Evolutionary conservation across 2,797 vertebrate genomes (phyloP).

Genomic region (Perdix hodgsoniae): DNA sequence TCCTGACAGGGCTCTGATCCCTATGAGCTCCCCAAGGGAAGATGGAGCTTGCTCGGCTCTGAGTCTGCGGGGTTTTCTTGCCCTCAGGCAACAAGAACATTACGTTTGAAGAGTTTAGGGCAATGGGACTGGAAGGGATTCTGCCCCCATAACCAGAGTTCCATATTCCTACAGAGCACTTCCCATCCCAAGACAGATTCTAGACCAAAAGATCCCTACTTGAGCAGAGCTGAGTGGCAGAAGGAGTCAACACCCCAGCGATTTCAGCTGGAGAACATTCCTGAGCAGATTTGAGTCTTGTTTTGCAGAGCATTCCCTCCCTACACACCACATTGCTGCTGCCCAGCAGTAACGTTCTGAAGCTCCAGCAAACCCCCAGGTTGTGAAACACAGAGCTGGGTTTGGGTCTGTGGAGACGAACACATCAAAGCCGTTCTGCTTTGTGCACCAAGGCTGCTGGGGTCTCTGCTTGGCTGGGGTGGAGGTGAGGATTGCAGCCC

Average conservation of each 20-base stretch:
- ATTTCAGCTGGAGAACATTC: constrained; percentile 15
- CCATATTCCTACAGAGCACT: neutral
- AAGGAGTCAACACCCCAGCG: neutral
- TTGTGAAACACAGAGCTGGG: constrained; percentile 37
- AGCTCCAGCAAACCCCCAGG: constrained; percentile 10
- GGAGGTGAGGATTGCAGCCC: neutral
- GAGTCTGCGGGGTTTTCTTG: accelerated
- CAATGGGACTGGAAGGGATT: neutral
- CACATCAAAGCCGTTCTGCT: constrained; percentile 10
- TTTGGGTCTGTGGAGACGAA: constrained; percentile 41
- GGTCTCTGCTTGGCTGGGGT: neutral
- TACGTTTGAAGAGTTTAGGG: neutral
- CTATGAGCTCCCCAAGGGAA: neutral
- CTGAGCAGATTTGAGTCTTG: constrained; percentile 37
- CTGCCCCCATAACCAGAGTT: neutral
- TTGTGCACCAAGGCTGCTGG: accelerated
- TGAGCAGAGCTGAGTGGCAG: neutral
- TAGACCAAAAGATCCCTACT: neutral
- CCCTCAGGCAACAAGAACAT: neutral
- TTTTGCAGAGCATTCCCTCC: neutral
- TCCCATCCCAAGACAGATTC: neutral
- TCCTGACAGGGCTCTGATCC: accelerated
- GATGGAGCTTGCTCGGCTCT: accelerated
- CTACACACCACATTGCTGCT: neutral
- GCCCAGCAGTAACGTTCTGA: neutral